Evolutionary conservation across 2,797 vertebrate genomes (phyloP).

Genomic region (Bovichtus diacanthus): DNA sequence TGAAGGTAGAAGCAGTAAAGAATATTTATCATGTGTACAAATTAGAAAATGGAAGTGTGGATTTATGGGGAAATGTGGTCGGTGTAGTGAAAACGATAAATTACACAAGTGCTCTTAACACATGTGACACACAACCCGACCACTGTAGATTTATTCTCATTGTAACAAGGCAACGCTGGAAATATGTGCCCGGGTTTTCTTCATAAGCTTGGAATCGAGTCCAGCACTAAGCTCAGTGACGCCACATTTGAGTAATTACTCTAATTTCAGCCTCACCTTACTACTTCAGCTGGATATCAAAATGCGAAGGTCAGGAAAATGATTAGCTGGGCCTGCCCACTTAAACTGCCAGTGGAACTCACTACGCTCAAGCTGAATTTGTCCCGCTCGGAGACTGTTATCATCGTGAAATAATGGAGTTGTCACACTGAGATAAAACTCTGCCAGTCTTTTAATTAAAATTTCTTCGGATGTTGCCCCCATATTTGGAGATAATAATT

Average conservation of each 20-base stretch:
- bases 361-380: conserved; percentile 55
- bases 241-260: conserved; percentile 63
- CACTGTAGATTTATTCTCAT: not conserved
- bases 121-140: not conserved
- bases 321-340: conserved; percentile 59
- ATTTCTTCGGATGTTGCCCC: conserved; percentile 55
- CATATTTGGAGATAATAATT: conserved; percentile 73
- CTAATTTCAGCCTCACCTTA: conserved; percentile 54
- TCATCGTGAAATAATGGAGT: conserved; percentile 78
- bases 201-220: conserved; percentile 21
- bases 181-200: conserved; percentile 12
- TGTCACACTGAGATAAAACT: conserved; percentile 76
- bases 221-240: conserved; percentile 36
- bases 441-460: conserved; percentile 82
- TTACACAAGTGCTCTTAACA: not conserved
- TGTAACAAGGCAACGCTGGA: conserved; percentile 30
- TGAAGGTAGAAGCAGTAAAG: conserved; percentile 88
- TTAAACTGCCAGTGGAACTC: conserved; percentile 58
- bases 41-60: not conserved
- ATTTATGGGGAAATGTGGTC: not conserved
- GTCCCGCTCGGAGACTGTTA: conserved; percentile 71
- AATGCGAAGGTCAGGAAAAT: conserved; percentile 70
- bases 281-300: conserved; percentile 51
- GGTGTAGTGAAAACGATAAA: conserved; percentile 3
- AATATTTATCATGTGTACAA: conserved; percentile 11